Evolutionary conservation across 2,113 vertebrate genomes (phyloP), one percentile per base, ranked within the genome.

Genomic region (Nannospalax galili): DNA sequence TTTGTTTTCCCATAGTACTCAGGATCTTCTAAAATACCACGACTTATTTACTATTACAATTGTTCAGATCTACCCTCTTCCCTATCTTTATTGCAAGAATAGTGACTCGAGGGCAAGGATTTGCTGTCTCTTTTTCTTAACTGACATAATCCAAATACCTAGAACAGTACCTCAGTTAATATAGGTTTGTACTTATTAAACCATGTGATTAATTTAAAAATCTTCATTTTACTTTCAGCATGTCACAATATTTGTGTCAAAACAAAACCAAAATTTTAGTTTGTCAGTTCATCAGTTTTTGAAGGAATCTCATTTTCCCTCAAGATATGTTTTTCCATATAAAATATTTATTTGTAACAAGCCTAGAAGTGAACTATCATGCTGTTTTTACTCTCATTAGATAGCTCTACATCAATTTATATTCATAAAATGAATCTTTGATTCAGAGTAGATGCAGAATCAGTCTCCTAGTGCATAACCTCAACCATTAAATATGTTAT

Each of bases 301-400:
- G 64, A 96, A 95, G 24, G 37, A 97, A 85, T 91, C 91, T 93
- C 45, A 95, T 87, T 94, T 96, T 97, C 92, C 62, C 91, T 92
- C 58, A 94, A 94, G 74, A 95, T 89, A 91, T 56, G 48, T 88
- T 85, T 92, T 92, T 96, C 91, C n/a, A 40, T 93, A 92, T 97
- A 95, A 97, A 97, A 94, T 96, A 96, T 97, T 97, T 96, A 97
- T 90, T 95, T 96, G 69, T 96, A 97, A 93, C 87, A 95, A 96
- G 90, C 75, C 28, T 62, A 91, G 35, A 84, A 96, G 88, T 92
- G 56, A 60, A 77, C 72, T 56, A 95, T 90, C 87, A 95, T 90
- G 75, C 88, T 95, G 96, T 58, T 48, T 95, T 97, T 95, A 97
- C 94, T 97, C 96, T 97, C 95, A 96, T 95, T 93, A 97, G 56